Conservation (phyloP, 2,888 invertebrate genomes). For the Dryobotodes eremita region DNA sequence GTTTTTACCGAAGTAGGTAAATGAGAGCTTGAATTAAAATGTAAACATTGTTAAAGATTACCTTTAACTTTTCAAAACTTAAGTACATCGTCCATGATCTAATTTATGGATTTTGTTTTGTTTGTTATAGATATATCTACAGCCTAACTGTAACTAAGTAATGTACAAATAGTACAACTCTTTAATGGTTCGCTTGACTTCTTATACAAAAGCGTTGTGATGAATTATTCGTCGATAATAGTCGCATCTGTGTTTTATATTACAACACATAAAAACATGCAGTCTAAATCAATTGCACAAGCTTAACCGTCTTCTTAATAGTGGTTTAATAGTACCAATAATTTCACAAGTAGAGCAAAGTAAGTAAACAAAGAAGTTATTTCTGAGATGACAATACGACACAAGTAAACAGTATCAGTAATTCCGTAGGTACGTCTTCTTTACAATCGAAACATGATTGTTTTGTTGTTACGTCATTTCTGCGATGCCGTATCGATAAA, state of each 20-base stretch:
- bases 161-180: background rate
- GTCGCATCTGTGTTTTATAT: background rate
- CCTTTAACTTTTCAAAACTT: background rate
- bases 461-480: constrained; percentile 80
- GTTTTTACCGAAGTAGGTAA: background rate
- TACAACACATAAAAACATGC: background rate
- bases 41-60: background rate
- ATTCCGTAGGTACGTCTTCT: constrained; percentile 49
- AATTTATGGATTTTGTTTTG: background rate
- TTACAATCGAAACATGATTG: constrained; percentile 71
- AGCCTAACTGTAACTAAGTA: background rate
- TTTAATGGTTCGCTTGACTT: background rate
- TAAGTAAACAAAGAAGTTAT: background rate
- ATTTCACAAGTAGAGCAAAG: background rate
- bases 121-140: background rate
- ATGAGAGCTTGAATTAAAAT: background rate
- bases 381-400: background rate
- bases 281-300: background rate
- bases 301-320: background rate
- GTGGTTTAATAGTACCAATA: background rate
- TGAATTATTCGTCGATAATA: background rate
- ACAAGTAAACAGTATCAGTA: constrained; percentile 25
- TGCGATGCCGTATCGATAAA: constrained; percentile 82
- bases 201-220: background rate
- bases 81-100: background rate